These are phyloP conservation scores for Malacosoma neustria DNA, from an alignment of 2,888 invertebrate species.

Conservation along the genomic window DNA sequence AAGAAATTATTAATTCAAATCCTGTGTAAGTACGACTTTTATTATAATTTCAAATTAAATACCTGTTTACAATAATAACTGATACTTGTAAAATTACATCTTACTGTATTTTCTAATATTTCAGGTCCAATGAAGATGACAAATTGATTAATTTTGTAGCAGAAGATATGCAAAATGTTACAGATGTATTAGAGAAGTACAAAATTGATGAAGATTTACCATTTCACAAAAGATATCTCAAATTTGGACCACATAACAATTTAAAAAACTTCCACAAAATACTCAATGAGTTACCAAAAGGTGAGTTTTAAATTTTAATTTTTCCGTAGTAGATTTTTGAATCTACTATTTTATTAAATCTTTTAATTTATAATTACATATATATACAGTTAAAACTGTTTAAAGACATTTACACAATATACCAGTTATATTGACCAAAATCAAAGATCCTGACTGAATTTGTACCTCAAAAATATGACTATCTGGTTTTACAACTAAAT, in stretches of 20 bases:
- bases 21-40: conserved; percentile 39
- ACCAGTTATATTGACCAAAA: no score
- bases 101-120: conserved; percentile 9
- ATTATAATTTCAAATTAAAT: background rate
- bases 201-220: conserved; percentile 34
- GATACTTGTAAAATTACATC: no score
- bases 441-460: no score
- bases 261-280: conserved; percentile 48
- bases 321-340: no score
- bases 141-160: conserved; percentile 28
- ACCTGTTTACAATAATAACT: background rate
- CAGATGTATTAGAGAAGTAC: conserved; percentile 24
- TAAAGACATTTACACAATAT: no score
- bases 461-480: no score
- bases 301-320: conserved; percentile 20
- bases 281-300: conserved; percentile 55
- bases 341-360: no score
- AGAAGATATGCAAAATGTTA: conserved; percentile 20
- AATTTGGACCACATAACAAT: conserved; percentile 50
- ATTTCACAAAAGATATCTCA: conserved; percentile 45
- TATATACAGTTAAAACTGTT: no score
- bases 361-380: no score
- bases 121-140: conserved; percentile 36
- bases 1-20: conserved; percentile 30
- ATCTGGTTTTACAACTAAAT: no score